phyloP scores from a whole-genome alignment of 2,888 invertebrate genomes.

The Aelia acuminata region DNA sequence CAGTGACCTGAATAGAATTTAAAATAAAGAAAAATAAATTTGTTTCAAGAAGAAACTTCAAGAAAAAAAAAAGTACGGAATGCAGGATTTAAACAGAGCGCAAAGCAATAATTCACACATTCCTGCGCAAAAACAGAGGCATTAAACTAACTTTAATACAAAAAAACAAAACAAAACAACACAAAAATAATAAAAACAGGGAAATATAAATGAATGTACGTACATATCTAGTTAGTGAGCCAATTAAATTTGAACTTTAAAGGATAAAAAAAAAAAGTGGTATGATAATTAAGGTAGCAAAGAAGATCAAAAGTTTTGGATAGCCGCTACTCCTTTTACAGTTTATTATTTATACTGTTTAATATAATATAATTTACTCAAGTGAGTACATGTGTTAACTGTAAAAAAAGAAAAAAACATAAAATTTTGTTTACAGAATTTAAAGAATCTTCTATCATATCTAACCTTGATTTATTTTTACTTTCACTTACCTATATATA shows the following conservation, averaged over 20 bases:
- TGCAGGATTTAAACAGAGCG: not conserved
- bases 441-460: no score
- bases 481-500: no score
- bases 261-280: not conserved
- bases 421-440: no score
- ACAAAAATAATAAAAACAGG: not conserved
- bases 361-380: no score
- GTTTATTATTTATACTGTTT: no score
- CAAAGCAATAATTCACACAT: slow-evolving; percentile 36
- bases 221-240: not conserved
- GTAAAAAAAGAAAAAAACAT: no score
- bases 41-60: not conserved
- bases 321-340: not conserved
- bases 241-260: slow-evolving; percentile 1
- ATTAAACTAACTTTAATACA: not conserved
- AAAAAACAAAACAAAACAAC: not conserved
- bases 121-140: slow-evolving; percentile 5
- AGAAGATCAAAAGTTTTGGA: not conserved
- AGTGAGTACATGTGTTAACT: no score
- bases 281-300: not conserved
- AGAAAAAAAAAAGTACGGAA: not conserved
- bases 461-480: no score
- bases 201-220: not conserved
- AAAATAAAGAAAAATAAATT: not conserved
- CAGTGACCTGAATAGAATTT: slow-evolving; percentile 7